Conservation (phyloP, 2,113 vertebrate species). For the Cinclus mexicanus region DNA sequence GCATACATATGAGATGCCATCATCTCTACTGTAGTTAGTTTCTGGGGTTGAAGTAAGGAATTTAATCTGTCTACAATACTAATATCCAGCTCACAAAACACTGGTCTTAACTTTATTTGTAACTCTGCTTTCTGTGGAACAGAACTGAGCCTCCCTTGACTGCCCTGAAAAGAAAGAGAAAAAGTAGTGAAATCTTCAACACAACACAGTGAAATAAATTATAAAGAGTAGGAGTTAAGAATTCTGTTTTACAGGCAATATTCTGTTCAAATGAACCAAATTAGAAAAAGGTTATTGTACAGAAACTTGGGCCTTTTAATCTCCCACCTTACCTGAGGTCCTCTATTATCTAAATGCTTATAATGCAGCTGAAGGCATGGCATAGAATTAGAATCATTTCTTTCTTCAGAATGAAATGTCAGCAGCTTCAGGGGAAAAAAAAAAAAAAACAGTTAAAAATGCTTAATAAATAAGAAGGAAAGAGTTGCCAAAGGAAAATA, state of each 20-base stretch:
- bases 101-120: conserved; percentile 85
- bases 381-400: conserved; percentile 61
- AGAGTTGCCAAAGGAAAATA: background rate
- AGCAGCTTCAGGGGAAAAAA: conserved; percentile 81
- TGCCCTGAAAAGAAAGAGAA: conserved; percentile 76
- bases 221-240: background rate
- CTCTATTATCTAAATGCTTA: conserved; percentile 90
- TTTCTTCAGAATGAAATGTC: conserved; percentile 81
- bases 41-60: conserved; percentile 93
- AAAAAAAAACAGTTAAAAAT: conserved; percentile 1
- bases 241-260: background rate
- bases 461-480: background rate
- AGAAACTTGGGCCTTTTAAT: background rate
- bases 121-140: conserved; percentile 92
- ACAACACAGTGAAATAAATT: background rate
- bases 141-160: conserved; percentile 90
- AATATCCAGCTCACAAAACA: conserved; percentile 91
- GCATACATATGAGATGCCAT: conserved; percentile 97
- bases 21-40: conserved; percentile 89
- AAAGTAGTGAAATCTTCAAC: background rate
- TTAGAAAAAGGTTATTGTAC: background rate
- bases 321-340: conserved; percentile 85
- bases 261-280: background rate
- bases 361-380: conserved; percentile 92
- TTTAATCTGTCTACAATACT: conserved; percentile 97